Percentiles rank a stretch among this genome's conserved stretches.
phyloP scores from a whole-genome alignment of 2,797 vertebrate genomes.

The Centroberyx gerrardi region DNA sequence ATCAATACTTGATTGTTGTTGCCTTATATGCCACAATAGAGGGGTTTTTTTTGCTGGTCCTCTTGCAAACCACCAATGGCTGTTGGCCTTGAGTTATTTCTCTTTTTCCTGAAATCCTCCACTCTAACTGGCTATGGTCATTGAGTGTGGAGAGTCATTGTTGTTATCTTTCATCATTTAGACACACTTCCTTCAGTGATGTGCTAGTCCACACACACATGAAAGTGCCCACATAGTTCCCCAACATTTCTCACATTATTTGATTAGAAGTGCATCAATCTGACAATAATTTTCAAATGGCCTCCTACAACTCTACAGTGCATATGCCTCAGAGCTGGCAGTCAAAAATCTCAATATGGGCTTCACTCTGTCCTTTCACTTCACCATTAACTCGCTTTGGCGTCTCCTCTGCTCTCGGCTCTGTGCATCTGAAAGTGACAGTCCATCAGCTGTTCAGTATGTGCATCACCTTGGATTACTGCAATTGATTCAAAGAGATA shows the following conservation, averaged over 20 bases:
- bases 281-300: slow-evolving; percentile 43
- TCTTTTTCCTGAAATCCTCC: slow-evolving; percentile 31
- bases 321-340: slow-evolving; percentile 40
- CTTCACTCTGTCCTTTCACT: slow-evolving; percentile 28
- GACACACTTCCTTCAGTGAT: slow-evolving; percentile 18
- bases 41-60: slow-evolving; percentile 20
- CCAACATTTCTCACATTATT: slow-evolving; percentile 13
- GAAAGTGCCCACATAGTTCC: slow-evolving; percentile 39
- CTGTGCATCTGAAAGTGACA: slow-evolving; percentile 43
- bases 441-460: slow-evolving; percentile 13
- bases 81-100: slow-evolving; percentile 3
- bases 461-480: slow-evolving; percentile 53
- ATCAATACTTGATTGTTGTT: slow-evolving; percentile 54
- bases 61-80: slow-evolving; percentile 30
- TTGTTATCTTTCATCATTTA: slow-evolving; percentile 25
- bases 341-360: slow-evolving; percentile 14
- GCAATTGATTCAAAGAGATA: slow-evolving; percentile 47
- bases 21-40: slow-evolving; percentile 37
- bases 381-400: slow-evolving; percentile 22
- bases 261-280: slow-evolving; percentile 51
- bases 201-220: slow-evolving; percentile 40
- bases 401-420: slow-evolving; percentile 11
- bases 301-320: slow-evolving; percentile 30
- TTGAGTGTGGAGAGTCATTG: slow-evolving; percentile 22
- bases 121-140: slow-evolving; percentile 23